A percentile compares a stretch with the other conserved stretches of the same genome.
phyloP scores from a whole-genome alignment of 2,888 invertebrate genomes.

The Drosophila barbarae region DNA sequence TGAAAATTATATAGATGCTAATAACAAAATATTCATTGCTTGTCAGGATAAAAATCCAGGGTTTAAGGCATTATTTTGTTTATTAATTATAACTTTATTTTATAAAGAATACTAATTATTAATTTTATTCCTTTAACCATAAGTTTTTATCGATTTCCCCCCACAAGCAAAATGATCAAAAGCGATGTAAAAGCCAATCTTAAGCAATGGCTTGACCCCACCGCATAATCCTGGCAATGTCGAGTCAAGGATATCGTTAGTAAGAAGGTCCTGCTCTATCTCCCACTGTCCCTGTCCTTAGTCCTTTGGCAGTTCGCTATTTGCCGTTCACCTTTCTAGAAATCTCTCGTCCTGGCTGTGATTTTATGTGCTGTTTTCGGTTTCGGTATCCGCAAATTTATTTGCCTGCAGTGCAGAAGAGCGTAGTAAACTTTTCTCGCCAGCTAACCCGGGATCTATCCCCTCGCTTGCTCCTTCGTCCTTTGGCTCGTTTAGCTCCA shows the following conservation, averaged over 20 bases:
- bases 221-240: constrained; percentile 31
- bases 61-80: too few species aligned
- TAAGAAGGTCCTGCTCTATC: constrained; percentile 5
- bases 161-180: background rate
- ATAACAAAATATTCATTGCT: too few species aligned
- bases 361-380: constrained; percentile 73
- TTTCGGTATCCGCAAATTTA: constrained; percentile 71
- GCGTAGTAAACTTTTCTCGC: constrained; percentile 59
- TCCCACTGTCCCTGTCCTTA: too few species aligned
- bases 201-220: constrained; percentile 17
- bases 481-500: constrained; percentile 29
- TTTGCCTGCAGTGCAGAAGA: constrained; percentile 69
- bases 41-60: too few species aligned
- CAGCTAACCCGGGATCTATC: constrained; percentile 36
- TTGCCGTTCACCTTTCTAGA: constrained; percentile 40
- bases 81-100: too few species aligned
- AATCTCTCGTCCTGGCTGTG: constrained; percentile 63
- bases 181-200: background rate
- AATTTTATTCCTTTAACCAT: background rate
- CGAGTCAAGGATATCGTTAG: constrained; percentile 38
- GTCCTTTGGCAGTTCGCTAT: background rate
- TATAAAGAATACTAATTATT: too few species aligned
- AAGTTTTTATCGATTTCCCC: background rate
- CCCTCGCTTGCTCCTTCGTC: constrained; percentile 1
- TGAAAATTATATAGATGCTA: too few species aligned